Base-by-base conservation (phyloP, 1,140 invertebrate species). In the Bombus vancouverensis region DNA sequence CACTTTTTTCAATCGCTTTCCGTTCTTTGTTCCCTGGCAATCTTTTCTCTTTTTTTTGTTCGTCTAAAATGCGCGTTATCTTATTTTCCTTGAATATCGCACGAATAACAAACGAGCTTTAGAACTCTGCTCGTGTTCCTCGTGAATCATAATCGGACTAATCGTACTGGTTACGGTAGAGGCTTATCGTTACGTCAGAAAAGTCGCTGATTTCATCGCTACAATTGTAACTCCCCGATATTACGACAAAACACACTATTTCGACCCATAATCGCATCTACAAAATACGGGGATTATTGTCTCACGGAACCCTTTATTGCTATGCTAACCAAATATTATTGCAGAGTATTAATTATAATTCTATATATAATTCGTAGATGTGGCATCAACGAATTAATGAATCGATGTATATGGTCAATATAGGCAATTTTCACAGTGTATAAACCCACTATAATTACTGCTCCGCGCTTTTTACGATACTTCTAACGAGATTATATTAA, bases 161-260 rank as follows among this genome's bases (percentile, higher is more conserved):
- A 84, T 80, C 83, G 57, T 28, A 32, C 53, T 79, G 32, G 76
- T 71, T 84, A 75, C 72, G 18, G 53, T 62, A 47, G 34, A 13
- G 32, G 42, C 59, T 83, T 83, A 84, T 84, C 83, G 68, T 84
- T 84, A 76, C 68, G 83, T 84, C 83, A 84, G 68, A 72, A 62
- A 72, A 84, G n/a, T 80, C 83, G 15, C 83, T 79, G 83, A 84
- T 84, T 84, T 79, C 83, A 84, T 79, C 83, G 83, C 66, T 59
- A 15, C 22, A 83, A 77, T 77, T 77, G 62, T 53, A 77, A 25
- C 62, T 68, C 34, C 0, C 12, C 12, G 66, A 44, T 79, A 79
- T 62, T 72, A 44, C 39, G 65, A 39, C 57, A 8, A n/a, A 73
- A 13, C 13, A 32, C n/a, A 25, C 1, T 18, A 28, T 37, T 32